Evolutionary conservation across 2,797 vertebrate genomes (phyloP).

Genomic region (Urophycis tenuis): DNA sequence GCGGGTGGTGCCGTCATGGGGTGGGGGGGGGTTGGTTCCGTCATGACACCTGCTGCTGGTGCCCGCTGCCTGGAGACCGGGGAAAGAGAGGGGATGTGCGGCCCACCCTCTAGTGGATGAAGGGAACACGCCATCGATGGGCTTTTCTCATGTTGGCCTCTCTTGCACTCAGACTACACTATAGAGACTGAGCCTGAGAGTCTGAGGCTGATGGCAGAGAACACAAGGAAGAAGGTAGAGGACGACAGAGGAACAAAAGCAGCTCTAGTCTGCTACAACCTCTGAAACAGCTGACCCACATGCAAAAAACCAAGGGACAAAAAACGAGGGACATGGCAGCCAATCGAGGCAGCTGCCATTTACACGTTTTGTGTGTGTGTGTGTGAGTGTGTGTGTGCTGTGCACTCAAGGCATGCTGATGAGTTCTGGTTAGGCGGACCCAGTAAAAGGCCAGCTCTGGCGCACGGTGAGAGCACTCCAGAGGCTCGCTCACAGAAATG

Average conservation of each 20-base stretch:
- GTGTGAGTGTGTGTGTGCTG: conserved; percentile 7
- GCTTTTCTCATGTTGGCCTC: conserved; percentile 30
- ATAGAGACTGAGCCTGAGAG: background rate
- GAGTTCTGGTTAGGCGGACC: conserved; percentile 56
- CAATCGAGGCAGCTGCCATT: conserved; percentile 42
- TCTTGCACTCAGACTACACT: conserved; percentile 23
- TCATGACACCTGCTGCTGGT: conserved; percentile 21
- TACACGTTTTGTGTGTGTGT: conserved; percentile 37
- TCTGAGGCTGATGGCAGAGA: background rate
- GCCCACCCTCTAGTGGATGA: conserved; percentile 30
- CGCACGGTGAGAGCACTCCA: conserved; percentile 51
- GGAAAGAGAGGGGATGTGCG: conserved; percentile 27
- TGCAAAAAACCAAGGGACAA: background rate
- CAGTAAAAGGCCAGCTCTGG: conserved; percentile 64
- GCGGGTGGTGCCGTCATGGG: too few relatives aligned
- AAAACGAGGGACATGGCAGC: conserved; percentile 14
- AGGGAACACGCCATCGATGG: conserved; percentile 21
- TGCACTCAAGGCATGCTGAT: conserved; percentile 38
- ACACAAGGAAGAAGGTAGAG: conserved; percentile 8
- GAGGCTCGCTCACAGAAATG: conserved; percentile 64
- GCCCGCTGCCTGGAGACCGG: background rate
- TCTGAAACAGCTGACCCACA: background rate
- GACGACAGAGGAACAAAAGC: conserved; percentile 11
- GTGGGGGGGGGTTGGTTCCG: too few relatives aligned
- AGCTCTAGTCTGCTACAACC: background rate